Conservation (phyloP, 2,113 vertebrate genomes). For the Melanerpes formicivorus region DNA sequence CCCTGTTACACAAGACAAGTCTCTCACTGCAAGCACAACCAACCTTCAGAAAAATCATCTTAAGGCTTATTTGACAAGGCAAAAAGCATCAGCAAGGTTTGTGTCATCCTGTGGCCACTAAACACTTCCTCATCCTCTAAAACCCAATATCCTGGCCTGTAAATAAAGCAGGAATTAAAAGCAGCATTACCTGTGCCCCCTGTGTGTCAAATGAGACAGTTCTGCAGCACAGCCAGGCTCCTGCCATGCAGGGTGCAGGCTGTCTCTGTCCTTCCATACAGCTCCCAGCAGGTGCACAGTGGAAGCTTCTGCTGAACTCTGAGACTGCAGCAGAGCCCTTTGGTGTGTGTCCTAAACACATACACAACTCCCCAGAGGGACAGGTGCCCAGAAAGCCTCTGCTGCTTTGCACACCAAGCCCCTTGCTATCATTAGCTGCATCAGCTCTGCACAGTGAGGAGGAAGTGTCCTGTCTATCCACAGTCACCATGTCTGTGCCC, state of each 20-base stretch:
- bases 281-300: fast-evolving
- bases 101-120: not conserved
- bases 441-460: not conserved
- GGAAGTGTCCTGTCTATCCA: not conserved
- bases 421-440: not conserved
- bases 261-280: no score
- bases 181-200: no score
- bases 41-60: not conserved
- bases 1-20: not conserved
- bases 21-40: not conserved
- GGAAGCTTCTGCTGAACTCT: not conserved
- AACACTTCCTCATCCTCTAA: not conserved
- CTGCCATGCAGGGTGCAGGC: fast-evolving
- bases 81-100: not conserved
- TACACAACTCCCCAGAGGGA: no score
- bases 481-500: not conserved
- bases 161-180: not conserved
- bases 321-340: not conserved
- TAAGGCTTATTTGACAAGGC: not conserved
- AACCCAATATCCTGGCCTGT: not conserved
- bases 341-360: not conserved
- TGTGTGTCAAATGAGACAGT: not conserved
- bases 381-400: not conserved
- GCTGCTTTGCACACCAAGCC: not conserved
- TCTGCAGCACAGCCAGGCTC: not conserved